These are phyloP conservation scores for Tragulus kanchil DNA, from an alignment of 2,113 vertebrate species.

Conservation along the genomic window DNA sequence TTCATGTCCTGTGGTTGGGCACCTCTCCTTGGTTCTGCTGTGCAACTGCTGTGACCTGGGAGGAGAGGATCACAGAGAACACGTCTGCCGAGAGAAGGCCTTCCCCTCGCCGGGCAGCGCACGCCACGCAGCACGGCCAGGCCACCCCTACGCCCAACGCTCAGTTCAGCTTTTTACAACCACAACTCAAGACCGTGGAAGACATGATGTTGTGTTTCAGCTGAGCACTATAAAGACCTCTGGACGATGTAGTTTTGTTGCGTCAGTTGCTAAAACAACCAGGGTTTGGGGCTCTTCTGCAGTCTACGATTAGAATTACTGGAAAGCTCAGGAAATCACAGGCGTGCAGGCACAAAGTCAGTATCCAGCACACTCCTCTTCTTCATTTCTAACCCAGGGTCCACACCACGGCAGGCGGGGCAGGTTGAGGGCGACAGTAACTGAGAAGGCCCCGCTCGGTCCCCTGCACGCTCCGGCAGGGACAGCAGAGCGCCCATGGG, in stretches of 20 bases:
- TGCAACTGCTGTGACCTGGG: constrained; percentile 95
- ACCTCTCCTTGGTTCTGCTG: constrained; percentile 96
- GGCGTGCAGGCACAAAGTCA: background rate
- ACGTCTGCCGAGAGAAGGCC: background rate
- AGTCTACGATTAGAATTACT: background rate
- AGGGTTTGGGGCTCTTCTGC: background rate
- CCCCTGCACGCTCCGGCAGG: fast-evolving
- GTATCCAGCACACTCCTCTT: background rate
- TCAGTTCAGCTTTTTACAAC: too few relatives aligned
- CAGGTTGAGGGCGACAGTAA: background rate
- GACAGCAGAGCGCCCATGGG: background rate
- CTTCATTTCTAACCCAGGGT: background rate
- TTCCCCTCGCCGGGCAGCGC: fast-evolving
- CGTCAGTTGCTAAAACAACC: background rate
- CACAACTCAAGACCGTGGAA: background rate
- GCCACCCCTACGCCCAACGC: fast-evolving
- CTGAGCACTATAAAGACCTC: background rate
- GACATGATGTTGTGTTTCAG: background rate
- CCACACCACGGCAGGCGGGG: too few relatives aligned
- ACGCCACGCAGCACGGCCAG: fast-evolving
- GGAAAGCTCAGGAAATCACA: background rate
- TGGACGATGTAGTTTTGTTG: too few relatives aligned
- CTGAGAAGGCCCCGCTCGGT: background rate
- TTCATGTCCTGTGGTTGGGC: constrained; percentile 96
- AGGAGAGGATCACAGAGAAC: background rate